These are phyloP conservation scores for Cacatua alba DNA, from an alignment of 2,113 vertebrate species.

Conservation along the genomic window DNA sequence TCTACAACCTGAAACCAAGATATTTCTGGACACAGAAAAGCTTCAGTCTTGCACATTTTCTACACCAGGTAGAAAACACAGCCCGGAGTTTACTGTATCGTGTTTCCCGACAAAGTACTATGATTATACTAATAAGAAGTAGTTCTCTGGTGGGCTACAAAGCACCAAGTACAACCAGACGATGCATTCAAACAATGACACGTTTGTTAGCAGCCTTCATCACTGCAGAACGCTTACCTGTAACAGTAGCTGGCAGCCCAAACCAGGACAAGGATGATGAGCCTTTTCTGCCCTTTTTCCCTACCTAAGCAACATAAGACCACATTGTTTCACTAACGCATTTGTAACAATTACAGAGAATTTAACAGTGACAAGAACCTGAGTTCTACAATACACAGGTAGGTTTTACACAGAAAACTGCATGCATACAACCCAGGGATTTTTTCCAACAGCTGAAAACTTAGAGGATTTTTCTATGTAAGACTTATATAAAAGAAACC, in stretches of 20 bases:
- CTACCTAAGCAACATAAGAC: background rate
- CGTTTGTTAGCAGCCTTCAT: background rate
- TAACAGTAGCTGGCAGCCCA: background rate
- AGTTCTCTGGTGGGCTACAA: background rate
- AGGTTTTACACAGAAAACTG: background rate
- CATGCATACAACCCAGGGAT: rapidly evolving
- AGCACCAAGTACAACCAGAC: background rate
- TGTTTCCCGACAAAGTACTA: background rate
- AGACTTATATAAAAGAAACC: background rate
- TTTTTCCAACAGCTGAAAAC: background rate
- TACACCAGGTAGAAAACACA: background rate
- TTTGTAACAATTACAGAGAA: background rate
- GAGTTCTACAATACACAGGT: rapidly evolving
- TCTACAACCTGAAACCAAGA: background rate
- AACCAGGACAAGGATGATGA: background rate
- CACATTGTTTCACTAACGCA: background rate
- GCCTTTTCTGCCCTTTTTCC: background rate
- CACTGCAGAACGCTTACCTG: background rate
- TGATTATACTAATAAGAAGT: background rate
- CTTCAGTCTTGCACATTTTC: background rate
- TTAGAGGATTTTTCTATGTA: background rate
- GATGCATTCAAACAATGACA: background rate
- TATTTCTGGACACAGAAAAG: background rate
- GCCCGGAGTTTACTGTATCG: rapidly evolving
- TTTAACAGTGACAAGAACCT: rapidly evolving